Conservation (phyloP, 1,140 invertebrate genomes). For the Rhyacophila brunnea region DNA sequence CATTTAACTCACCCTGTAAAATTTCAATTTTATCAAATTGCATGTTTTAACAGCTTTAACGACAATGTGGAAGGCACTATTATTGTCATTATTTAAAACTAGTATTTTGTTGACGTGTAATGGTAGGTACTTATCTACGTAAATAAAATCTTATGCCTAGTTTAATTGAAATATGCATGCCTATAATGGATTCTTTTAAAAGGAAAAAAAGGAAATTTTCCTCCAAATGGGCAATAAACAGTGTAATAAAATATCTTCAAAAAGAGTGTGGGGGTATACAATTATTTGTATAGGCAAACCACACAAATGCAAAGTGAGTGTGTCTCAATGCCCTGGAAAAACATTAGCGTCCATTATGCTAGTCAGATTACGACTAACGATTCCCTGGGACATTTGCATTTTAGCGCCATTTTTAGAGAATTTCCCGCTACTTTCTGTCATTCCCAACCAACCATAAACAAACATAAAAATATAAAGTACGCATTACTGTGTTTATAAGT, state of each 20-base stretch:
- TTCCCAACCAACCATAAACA: constrained; percentile 5
- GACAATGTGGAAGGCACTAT: no score
- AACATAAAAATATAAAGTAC: constrained; percentile 2
- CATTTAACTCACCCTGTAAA: no score
- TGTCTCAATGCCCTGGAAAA: constrained; percentile 3
- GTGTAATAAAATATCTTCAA: not conserved
- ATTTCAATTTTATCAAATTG: no score
- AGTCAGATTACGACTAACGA: constrained; percentile 31
- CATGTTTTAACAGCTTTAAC: no score
- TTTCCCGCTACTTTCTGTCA: not conserved
- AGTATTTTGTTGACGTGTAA: no score
- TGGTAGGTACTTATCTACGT: no score
- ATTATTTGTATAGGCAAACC: constrained; percentile 1
- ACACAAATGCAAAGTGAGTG: constrained; percentile 13
- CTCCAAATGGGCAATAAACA: not conserved
- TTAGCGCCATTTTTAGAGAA: constrained; percentile 15
- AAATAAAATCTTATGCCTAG: no score
- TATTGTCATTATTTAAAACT: no score
- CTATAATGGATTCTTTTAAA: no score
- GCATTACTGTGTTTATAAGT: not conserved
- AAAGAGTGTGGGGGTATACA: not conserved
- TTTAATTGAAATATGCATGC: no score
- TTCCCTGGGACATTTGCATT: constrained; percentile 21
- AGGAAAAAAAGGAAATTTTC: no score
- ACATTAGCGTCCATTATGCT: constrained; percentile 30